Evolutionary conservation across 2,888 invertebrate species (phyloP).

Genomic region (Zaprionus bogoriensis): DNA sequence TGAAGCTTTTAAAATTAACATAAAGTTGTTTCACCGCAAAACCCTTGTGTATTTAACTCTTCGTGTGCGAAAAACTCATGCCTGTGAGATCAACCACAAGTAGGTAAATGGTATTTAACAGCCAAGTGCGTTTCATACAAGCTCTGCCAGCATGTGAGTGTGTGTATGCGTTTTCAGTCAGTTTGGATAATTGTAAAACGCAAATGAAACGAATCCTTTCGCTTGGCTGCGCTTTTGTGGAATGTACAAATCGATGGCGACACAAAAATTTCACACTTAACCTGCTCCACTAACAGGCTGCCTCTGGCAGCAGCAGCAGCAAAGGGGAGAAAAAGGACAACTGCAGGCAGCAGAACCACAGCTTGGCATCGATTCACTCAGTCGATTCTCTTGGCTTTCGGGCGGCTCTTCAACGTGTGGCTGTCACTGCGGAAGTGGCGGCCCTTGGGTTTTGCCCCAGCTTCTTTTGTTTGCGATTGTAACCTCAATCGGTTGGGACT

Average conservation of each 20-base stretch:
- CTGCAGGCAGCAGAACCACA: slow-evolving; percentile 12
- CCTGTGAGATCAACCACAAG: too few relatives aligned
- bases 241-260: slow-evolving; percentile 44
- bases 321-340: too few relatives aligned
- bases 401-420: slow-evolving; percentile 13
- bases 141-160: not conserved
- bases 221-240: slow-evolving; percentile 40
- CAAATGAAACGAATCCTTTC: slow-evolving; percentile 46
- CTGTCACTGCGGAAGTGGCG: slow-evolving; percentile 22
- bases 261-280: slow-evolving; percentile 64
- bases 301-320: not conserved
- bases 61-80: too few relatives aligned
- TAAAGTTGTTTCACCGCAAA: too few relatives aligned
- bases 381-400: not conserved
- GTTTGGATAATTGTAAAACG: slow-evolving; percentile 45
- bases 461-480: slow-evolving; percentile 31
- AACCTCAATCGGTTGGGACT: slow-evolving; percentile 17
- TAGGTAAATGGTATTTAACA: too few relatives aligned
- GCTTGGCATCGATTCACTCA: slow-evolving; percentile 34
- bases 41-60: too few relatives aligned
- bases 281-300: slow-evolving; percentile 57
- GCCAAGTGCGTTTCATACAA: too few relatives aligned
- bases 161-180: slow-evolving; percentile 22
- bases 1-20: too few relatives aligned
- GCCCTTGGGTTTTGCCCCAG: slow-evolving; percentile 10